Percentiles rank a stretch among this genome's conserved stretches.
phyloP scores from a whole-genome alignment of 2,888 invertebrate species.

The Lepidocyrtoides sp. region DNA sequence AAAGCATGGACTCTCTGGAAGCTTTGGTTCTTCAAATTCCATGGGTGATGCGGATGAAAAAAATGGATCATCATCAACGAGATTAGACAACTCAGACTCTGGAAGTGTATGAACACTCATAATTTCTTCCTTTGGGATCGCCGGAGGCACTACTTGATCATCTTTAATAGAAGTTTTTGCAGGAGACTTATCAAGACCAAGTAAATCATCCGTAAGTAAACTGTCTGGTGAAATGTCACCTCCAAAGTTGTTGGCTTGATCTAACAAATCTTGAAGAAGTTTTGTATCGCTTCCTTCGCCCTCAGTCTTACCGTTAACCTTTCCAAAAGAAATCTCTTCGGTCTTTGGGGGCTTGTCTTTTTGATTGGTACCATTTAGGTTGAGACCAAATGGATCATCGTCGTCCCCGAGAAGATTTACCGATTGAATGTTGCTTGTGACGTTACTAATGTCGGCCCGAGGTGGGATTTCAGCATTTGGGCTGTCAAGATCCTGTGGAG shows the following conservation, averaged over 20 bases:
- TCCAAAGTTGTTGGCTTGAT: constrained; percentile 71
- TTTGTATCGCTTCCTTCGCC: constrained; percentile 65
- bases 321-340: constrained; percentile 62
- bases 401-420: constrained; percentile 52
- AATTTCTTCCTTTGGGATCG: constrained; percentile 52
- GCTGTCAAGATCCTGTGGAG: constrained; percentile 51
- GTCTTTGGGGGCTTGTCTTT: constrained; percentile 39
- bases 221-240: constrained; percentile 70
- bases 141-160: constrained; percentile 80
- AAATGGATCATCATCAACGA: constrained; percentile 9
- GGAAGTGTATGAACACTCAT: constrained; percentile 13
- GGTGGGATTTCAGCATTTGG: neutral
- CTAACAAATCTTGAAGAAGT: constrained; percentile 68
- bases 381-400: constrained; percentile 81
- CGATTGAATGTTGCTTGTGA: neutral
- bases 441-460: neutral
- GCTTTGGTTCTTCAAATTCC: constrained; percentile 59
- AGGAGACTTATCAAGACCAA: constrained; percentile 61
- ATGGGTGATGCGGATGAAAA: constrained; percentile 30
- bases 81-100: neutral
- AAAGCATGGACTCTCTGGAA: constrained; percentile 63
- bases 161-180: constrained; percentile 38
- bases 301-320: constrained; percentile 77
- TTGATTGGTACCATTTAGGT: constrained; percentile 51
- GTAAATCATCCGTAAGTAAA: constrained; percentile 66